Evolutionary conservation across 2,113 vertebrate genomes (phyloP), one percentile per base, ranked within the genome.

Genomic region (Gnathonemus longibarbis): DNA sequence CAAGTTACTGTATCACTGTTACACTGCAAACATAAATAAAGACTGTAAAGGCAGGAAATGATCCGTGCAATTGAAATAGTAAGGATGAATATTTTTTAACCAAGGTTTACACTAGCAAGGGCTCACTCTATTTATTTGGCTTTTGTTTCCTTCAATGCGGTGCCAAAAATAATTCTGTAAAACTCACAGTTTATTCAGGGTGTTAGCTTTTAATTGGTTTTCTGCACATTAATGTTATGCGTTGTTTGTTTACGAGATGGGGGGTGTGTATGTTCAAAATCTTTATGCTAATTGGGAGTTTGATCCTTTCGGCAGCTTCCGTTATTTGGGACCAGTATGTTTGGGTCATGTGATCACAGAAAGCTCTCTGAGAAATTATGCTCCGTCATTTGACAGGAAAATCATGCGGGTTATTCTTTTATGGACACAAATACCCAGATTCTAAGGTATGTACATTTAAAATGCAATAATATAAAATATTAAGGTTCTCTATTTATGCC

Each of bases 381-480:
- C 84, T 83, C 91, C 90, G 91, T 90, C 93, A 93, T 91, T 93
- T 89, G 62, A 92, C 90, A 87, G 92, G 91, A 90, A 85, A 92
- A 89, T 91, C 92, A 93, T 91, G 42, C 91, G 31, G 89, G 90
- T 94, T 95, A 95, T 94, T 95, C 94, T 95, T 95, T 95, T 92
- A 95, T 93, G 92, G 93, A 93, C 93, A 95, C 92, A 91, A 93
- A 93, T 58, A 66, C 94, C 93, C 93, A 89, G 88, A 94, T 94
- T 95, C 94, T 88, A 5, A 92, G 91, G 94, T 94, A 93, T 94
- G 91, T 39, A 89, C 95, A 95, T 94, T 95, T 94, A 94, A 94
- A 90, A 95, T 93, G 93, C 92, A 94, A 90, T 87, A 90, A 92
- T 90, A 95, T 95, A 93, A 95, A 96, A 95, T 95, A 95, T 95